Conservation (phyloP, 2,888 invertebrate species). For the Pomacea canaliculata region DNA sequence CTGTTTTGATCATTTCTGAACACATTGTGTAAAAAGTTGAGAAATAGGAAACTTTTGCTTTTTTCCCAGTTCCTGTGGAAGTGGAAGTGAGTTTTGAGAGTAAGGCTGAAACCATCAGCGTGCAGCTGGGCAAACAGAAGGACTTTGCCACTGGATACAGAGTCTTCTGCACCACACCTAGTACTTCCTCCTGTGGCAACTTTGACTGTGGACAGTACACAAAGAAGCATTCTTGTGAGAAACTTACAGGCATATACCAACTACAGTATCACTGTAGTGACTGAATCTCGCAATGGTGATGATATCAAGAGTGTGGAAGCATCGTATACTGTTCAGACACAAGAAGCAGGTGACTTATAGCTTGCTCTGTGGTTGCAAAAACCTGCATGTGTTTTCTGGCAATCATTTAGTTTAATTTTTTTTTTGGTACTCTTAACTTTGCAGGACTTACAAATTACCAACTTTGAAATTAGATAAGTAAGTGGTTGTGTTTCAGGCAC, state of each 20-base stretch:
- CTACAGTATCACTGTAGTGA: conserved; percentile 43
- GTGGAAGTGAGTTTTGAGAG: conserved; percentile 35
- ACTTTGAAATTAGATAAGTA: no score
- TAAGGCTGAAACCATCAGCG: conserved; percentile 34
- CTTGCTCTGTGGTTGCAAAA: no score
- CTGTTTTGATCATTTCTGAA: background rate
- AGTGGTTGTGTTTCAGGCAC: no score
- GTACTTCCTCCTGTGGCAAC: conserved; percentile 8
- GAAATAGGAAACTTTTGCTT: no score
- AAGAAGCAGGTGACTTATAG: conserved; percentile 43
- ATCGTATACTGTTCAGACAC: conserved; percentile 39
- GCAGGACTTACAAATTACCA: no score
- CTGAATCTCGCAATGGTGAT: conserved; percentile 20
- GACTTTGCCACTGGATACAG: conserved; percentile 30
- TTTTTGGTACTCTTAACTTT: no score
- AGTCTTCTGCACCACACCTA: conserved; percentile 17
- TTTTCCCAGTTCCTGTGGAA: conserved; percentile 29
- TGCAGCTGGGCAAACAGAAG: conserved; percentile 36
- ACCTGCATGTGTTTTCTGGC: no score
- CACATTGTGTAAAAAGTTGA: background rate
- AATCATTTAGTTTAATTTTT: no score
- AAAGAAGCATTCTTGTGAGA: conserved; percentile 30
- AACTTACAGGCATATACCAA: conserved; percentile 41
- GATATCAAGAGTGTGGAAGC: conserved; percentile 32
- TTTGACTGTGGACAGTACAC: conserved; percentile 9